These are phyloP conservation scores for Altica lythri DNA, from an alignment of 2,888 invertebrate genomes.

Conservation along the genomic window DNA sequence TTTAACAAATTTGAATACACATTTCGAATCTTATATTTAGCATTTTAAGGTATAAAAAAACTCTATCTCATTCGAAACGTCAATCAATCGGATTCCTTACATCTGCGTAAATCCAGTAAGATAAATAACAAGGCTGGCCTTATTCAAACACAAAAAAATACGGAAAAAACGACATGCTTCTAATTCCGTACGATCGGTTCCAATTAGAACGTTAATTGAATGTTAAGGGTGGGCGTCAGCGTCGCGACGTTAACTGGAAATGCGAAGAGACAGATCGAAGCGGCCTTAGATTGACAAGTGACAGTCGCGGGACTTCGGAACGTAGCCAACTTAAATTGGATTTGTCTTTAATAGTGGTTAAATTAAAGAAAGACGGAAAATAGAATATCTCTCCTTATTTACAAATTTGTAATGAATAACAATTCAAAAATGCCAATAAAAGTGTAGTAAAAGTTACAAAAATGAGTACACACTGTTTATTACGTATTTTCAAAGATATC, in stretches of 20 bases:
- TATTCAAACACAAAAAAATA: slow-evolving; percentile 11
- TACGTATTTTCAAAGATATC: too few species aligned
- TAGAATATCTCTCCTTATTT: too few species aligned
- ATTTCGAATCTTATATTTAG: too few species aligned
- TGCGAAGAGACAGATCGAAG: slow-evolving; percentile 51
- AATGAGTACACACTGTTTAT: too few species aligned
- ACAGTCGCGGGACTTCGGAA: slow-evolving; percentile 44
- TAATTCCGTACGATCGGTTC: slow-evolving; percentile 44
- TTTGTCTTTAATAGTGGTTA: too few species aligned
- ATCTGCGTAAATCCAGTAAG: background rate
- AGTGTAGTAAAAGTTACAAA: too few species aligned
- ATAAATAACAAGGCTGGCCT: slow-evolving; percentile 8
- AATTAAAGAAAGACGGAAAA: too few species aligned
- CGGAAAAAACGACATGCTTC: slow-evolving; percentile 6
- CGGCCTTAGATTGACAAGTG: slow-evolving; percentile 49
- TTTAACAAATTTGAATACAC: too few species aligned
- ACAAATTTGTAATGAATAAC: too few species aligned
- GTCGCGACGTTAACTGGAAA: slow-evolving; percentile 38
- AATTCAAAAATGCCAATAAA: too few species aligned
- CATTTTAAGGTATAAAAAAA: too few species aligned
- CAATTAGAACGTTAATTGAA: slow-evolving; percentile 51
- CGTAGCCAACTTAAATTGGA: slow-evolving; percentile 50
- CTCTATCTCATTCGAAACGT: background rate
- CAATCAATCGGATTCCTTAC: slow-evolving; percentile 10
- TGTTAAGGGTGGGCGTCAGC: slow-evolving; percentile 45